A percentile compares a stretch with the other conserved stretches of the same genome.
Conservation (phyloP, 2,797 vertebrate species). For the Zalophus californianus region DNA sequence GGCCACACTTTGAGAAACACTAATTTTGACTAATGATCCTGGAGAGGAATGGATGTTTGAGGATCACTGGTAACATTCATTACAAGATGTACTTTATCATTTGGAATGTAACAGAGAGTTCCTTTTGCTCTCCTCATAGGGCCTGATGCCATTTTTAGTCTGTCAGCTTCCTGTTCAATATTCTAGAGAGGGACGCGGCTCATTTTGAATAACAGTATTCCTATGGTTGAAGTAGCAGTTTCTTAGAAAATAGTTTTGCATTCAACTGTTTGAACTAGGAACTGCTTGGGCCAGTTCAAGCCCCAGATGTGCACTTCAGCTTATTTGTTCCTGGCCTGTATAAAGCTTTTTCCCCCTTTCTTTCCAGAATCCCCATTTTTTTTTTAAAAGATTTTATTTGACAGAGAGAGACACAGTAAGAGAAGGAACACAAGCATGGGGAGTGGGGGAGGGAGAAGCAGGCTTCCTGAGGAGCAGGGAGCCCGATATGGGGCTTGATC, state of each 20-base stretch:
- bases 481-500: no score
- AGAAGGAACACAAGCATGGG: no score
- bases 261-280: neutral
- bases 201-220: neutral
- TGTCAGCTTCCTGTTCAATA: neutral
- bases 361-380: neutral
- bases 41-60: neutral
- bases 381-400: no score
- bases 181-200: neutral
- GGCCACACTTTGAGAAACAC: neutral
- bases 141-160: neutral
- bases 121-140: neutral
- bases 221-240: neutral
- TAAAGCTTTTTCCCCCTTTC: neutral
- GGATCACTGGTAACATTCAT: neutral
- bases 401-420: no score
- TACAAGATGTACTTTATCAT: neutral
- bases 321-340: slow-evolving; percentile 10
- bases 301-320: neutral
- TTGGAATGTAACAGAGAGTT: neutral
- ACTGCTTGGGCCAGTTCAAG: neutral
- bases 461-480: no score
- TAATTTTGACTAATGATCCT: neutral
- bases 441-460: no score
- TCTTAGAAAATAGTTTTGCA: slow-evolving; percentile 56